Conservation (phyloP, 2,113 vertebrate species). For the Siniperca knerii region DNA sequence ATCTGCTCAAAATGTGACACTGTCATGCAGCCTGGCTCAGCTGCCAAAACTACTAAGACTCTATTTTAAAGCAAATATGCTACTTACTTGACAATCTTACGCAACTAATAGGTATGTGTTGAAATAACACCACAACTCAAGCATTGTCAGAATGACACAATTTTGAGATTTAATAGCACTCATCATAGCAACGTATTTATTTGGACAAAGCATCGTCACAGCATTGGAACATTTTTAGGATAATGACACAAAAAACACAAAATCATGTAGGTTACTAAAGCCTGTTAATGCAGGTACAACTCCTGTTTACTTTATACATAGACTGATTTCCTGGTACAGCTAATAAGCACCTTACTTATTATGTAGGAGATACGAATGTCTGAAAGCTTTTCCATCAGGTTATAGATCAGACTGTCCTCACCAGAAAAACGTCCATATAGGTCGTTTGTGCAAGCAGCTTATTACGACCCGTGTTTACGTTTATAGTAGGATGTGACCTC, state of each 20-base stretch:
- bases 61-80: conserved; percentile 24
- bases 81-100: conserved; percentile 26
- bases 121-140: conserved; percentile 10
- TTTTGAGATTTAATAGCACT: conserved; percentile 7
- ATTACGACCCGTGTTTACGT: too few relatives aligned
- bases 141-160: neutral
- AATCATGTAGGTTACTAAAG: neutral
- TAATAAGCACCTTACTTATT: neutral
- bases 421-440: too few relatives aligned
- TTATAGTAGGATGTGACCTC: too few relatives aligned
- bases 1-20: conserved; percentile 72
- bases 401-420: neutral
- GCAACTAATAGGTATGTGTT: conserved; percentile 24
- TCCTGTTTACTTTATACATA: neutral
- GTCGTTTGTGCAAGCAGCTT: too few relatives aligned
- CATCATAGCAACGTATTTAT: neutral
- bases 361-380: neutral
- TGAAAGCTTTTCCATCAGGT: conserved; percentile 7
- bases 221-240: neutral
- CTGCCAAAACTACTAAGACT: conserved; percentile 24
- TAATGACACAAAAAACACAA: neutral
- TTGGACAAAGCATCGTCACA: neutral
- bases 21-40: conserved; percentile 53
- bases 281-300: neutral
- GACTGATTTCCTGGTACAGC: conserved; percentile 4